Conservation (phyloP, 2,113 vertebrate species). For the Rattus rattus region DNA sequence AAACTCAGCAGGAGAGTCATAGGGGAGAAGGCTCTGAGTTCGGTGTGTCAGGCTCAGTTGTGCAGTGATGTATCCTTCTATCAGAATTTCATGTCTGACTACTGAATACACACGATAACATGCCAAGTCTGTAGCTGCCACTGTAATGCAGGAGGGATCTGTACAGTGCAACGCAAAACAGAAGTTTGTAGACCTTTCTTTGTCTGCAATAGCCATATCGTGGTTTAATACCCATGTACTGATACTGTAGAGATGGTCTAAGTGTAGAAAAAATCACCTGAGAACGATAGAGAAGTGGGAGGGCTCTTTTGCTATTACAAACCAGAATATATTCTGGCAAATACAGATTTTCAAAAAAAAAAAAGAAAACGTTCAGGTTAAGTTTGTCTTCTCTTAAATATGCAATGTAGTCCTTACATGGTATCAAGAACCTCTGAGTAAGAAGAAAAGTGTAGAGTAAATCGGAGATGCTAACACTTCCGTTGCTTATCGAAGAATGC, state of each 20-base stretch:
- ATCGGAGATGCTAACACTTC: constrained; percentile 61
- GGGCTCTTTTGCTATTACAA: not conserved
- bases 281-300: not conserved
- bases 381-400: constrained; percentile 14
- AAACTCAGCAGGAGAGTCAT: not conserved
- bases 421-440: not conserved
- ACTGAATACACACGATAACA: not conserved
- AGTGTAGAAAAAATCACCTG: not conserved
- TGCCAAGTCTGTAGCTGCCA: not conserved
- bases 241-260: not conserved
- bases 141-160: not conserved
- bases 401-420: not conserved
- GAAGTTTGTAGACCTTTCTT: not conserved
- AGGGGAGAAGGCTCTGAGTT: not conserved
- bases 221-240: not conserved
- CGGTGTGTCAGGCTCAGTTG: not conserved
- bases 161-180: not conserved
- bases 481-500: constrained; percentile 50
- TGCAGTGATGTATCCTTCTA: not conserved
- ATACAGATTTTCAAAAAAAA: constrained; percentile 33
- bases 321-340: not conserved
- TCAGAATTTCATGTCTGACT: constrained; percentile 46
- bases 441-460: not conserved
- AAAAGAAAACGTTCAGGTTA: not conserved
- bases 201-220: not conserved